Conservation (phyloP, 2,113 vertebrate genomes). For the Pagrus major region DNA sequence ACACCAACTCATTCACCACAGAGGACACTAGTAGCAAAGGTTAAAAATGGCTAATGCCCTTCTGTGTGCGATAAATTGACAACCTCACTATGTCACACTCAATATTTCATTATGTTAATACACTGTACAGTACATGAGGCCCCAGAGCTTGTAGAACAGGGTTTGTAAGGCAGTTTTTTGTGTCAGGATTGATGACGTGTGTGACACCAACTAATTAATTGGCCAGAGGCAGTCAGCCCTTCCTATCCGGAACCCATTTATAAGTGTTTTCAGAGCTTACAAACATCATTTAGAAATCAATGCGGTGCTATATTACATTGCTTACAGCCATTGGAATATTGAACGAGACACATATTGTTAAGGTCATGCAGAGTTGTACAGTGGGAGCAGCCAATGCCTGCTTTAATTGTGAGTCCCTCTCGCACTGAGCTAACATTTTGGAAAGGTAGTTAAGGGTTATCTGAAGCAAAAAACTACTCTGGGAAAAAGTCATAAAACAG, state of each 20-base stretch:
- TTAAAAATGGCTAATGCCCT: slow-evolving; percentile 20
- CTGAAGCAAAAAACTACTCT: slow-evolving; percentile 1
- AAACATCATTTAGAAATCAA: slow-evolving; percentile 52
- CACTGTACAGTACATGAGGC: not conserved
- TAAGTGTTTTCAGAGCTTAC: slow-evolving; percentile 19
- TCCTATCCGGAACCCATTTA: slow-evolving; percentile 28
- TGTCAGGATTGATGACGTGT: slow-evolving; percentile 47
- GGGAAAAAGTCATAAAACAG: not conserved
- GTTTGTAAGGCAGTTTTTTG: slow-evolving; percentile 17
- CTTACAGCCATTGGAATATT: slow-evolving; percentile 32
- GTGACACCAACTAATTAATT: slow-evolving; percentile 61
- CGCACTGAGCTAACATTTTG: slow-evolving; percentile 48
- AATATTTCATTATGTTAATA: slow-evolving; percentile 42
- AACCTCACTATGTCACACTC: slow-evolving; percentile 31
- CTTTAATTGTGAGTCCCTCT: slow-evolving; percentile 30
- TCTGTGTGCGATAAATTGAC: slow-evolving; percentile 23
- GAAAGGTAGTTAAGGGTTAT: slow-evolving; percentile 25
- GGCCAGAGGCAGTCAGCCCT: slow-evolving; percentile 34
- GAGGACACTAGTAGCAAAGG: slow-evolving; percentile 6
- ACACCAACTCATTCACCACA: slow-evolving; percentile 7
- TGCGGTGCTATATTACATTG: slow-evolving; percentile 26
- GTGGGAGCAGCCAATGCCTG: slow-evolving; percentile 4
- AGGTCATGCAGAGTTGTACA: slow-evolving; percentile 46
- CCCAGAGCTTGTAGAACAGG: slow-evolving; percentile 15
- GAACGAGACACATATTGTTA: slow-evolving; percentile 37